phyloP scores from a whole-genome alignment of 2,797 vertebrate genomes.

The Gastrophryne carolinensis region DNA sequence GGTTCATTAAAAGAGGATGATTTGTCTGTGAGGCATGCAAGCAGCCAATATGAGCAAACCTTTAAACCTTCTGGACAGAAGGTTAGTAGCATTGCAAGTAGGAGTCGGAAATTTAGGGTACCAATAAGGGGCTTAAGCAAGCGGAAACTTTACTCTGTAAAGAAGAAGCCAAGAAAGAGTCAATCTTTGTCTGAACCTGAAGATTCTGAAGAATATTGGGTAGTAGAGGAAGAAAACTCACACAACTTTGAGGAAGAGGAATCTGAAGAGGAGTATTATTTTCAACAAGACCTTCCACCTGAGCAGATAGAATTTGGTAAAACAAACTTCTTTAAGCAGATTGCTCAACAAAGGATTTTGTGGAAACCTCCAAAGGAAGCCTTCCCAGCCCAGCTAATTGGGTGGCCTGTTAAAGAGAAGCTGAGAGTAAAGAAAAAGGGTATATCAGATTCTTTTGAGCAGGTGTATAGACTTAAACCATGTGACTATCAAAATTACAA shows the following conservation, averaged over 20 bases:
- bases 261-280: slow-evolving; percentile 54
- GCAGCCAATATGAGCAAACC: slow-evolving; percentile 44
- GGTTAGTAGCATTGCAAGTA: slow-evolving; percentile 49
- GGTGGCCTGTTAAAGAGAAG: slow-evolving; percentile 58
- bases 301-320: slow-evolving; percentile 46
- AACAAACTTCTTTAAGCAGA: slow-evolving; percentile 51
- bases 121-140: slow-evolving; percentile 48
- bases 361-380: slow-evolving; percentile 57
- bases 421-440: slow-evolving; percentile 52
- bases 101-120: slow-evolving; percentile 45
- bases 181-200: slow-evolving; percentile 58
- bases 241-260: slow-evolving; percentile 53
- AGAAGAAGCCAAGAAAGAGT: slow-evolving; percentile 53
- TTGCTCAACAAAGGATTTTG: slow-evolving; percentile 54
- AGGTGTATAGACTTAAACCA: slow-evolving; percentile 52
- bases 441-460: slow-evolving; percentile 29
- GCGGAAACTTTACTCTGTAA: slow-evolving; percentile 44
- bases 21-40: slow-evolving; percentile 40
- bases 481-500: slow-evolving; percentile 55
- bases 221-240: slow-evolving; percentile 57
- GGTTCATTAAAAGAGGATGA: slow-evolving; percentile 59
- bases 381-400: slow-evolving; percentile 55
- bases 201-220: slow-evolving; percentile 59
- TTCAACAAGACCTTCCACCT: slow-evolving; percentile 53
- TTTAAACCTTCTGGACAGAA: slow-evolving; percentile 40